Base-by-base conservation (phyloP, 2,797 vertebrate genomes). In the Menidia menidia region DNA sequence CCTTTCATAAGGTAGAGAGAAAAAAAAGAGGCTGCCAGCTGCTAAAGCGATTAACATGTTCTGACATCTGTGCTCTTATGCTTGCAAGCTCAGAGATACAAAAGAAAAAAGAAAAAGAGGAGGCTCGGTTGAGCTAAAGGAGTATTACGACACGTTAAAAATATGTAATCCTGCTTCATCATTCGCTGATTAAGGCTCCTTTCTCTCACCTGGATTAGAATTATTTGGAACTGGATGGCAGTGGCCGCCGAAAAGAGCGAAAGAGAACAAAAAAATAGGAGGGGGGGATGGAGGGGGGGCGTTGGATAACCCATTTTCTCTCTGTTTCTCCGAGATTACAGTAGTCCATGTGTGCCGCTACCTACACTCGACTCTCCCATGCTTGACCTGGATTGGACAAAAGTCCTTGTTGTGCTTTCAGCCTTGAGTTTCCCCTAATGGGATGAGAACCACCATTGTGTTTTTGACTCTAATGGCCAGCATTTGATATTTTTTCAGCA, bases 361-460 rank as follows among this genome's bases (percentile, higher is more conserved):
- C 88, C 88, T 92, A 91, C 90, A 89, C 88, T 85, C 58, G 60
- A 59, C 83, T 91, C 84, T 91, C 90, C 88, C 88, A 91, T 92
- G 92, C 91, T 91, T 93, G 91, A 93, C 92, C 92, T 92, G 90
- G 90, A 92, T 93, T 85, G 77, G 85, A 92, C 91, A 93, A 92
- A 90, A 91, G 88, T 92, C 68, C 89, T 81, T 90, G 82, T 92
- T 92, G 82, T 93, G 75, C 91, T 88, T 89, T 86, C 84, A 80
- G 89, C 81, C 84, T 87, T 83, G 78, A 66, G 33, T 81, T 90
- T 77, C 72, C 35, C 60, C 85, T 83, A 88, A 90, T 90, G 65
- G 85, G 81, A 84, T 54, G 78, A 80, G 80, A 87, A 88, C 84
- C 89, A 64, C 76, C 67, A 62, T 80, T 76, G 78, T 88, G 84